Conservation (phyloP, 2,888 invertebrate species). For the Myopa testacea region DNA sequence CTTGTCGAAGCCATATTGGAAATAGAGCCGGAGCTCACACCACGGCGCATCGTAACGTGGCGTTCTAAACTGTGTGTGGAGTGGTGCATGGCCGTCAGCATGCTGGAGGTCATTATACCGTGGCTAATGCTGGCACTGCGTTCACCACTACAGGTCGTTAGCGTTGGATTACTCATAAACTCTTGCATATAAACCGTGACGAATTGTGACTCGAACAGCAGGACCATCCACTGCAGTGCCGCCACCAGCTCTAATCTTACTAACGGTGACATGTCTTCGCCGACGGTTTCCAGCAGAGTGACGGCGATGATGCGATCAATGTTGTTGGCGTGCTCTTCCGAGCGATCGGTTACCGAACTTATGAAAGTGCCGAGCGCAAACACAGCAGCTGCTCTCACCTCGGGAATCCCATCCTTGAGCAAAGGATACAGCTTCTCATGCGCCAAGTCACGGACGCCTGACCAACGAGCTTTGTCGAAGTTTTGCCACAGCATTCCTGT, state of each 20-base stretch:
- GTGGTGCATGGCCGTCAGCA: slow-evolving; percentile 49
- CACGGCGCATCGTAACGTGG: slow-evolving; percentile 72
- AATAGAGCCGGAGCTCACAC: slow-evolving; percentile 79
- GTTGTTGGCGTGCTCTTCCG: slow-evolving; percentile 93
- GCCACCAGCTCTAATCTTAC: slow-evolving; percentile 90
- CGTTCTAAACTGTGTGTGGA: slow-evolving; percentile 68
- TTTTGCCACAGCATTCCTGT: slow-evolving; percentile 81
- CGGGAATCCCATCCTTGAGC: slow-evolving; percentile 84
- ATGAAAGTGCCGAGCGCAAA: slow-evolving; percentile 96
- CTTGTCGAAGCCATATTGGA: slow-evolving; percentile 68
- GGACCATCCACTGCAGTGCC: slow-evolving; percentile 86
- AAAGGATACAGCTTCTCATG: slow-evolving; percentile 92
- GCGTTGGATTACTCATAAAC: slow-evolving; percentile 51
- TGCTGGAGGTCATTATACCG: slow-evolving; percentile 45
- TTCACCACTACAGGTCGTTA: slow-evolving; percentile 49
- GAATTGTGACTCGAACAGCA: slow-evolving; percentile 90
- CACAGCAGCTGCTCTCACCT: slow-evolving; percentile 93
- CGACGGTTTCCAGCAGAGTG: slow-evolving; percentile 82
- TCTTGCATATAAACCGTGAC: slow-evolving; percentile 81
- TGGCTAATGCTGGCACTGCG: slow-evolving; percentile 59
- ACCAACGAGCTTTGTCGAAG: slow-evolving; percentile 91
- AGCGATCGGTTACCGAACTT: slow-evolving; percentile 83
- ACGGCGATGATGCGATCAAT: slow-evolving; percentile 94
- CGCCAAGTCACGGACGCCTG: slow-evolving; percentile 94
- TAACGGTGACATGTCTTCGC: slow-evolving; percentile 86